Base-by-base conservation (phyloP, 2,888 invertebrate species). In the Diarsia brunnea region DNA sequence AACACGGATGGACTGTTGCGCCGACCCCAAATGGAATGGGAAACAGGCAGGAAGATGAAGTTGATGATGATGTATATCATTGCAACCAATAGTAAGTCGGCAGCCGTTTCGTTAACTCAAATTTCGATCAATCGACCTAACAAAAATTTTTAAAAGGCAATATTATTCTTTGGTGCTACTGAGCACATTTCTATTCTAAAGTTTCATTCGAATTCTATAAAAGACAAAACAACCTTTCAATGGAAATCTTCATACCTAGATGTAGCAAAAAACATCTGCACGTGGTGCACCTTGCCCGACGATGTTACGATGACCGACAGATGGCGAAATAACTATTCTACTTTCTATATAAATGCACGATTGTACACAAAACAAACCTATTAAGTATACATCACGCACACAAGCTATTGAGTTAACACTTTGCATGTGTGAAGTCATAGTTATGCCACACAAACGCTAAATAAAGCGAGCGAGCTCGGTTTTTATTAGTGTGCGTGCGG, bases 221-320 rank as follows among this genome's bases (percentile, higher is more conserved):
- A 51, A 51, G 51, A 14, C 14, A 45, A 77, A 65, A 31, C 24
- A 58, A 58, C 14, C 19, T 65, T 51, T 24, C n/a, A 45, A 49
- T 14, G 53, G 10, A 75, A 31, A 21, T 10, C 38, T 51, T 64
- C n/a, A n/a, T 27, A 64, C 16, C 5, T 49, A 45, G 14, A 21
- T 21, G 10, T 65, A 71, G 27, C 14, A 11, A 31, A 31, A 47
- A 38, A 47, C 55, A 79, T 16, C 53, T 76, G 67, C 71, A 65
- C 2, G 24, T 16, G n/a, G 21, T 71, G 76, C 81, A 65, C 58
- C 64, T 68, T 80, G 63, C 31, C 38, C 27, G 53, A 71, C 68
- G 71, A 79, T 60, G 19, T 71, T 80, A 27, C 53, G 60, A 68
- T 47, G 68, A 24, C 64, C 76, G 60, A 31, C 81, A 68, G 80